Evolutionary conservation across 2,888 invertebrate species (phyloP), one percentile per base, ranked within the genome.

Genomic region (Drosophila meridionalis): DNA sequence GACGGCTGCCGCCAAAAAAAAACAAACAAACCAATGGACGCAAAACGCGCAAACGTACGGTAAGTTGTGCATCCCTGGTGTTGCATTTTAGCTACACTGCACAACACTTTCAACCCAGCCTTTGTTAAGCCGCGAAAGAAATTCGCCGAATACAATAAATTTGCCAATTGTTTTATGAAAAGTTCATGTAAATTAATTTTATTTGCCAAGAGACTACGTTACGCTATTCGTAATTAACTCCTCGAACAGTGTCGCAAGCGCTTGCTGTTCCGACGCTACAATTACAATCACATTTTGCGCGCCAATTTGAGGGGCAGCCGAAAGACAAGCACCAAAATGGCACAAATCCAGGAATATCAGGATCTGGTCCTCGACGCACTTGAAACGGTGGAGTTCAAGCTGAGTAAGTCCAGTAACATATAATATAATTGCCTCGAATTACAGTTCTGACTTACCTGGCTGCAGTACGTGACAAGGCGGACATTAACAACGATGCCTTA

Each of bases 401-500:
- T 93, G 43, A 91, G 93, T 93, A 77, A 87, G 52, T 34, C 20
- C 0, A 20, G 8, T 3, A 38, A 28, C n/a, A 9, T 28, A 7
- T 8, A 7, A 38, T 14, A 2, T 52, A 20, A 20, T 20, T n/a
- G 6, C 38, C 4, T 26, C 8, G 3, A 28, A 40, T 9, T 7
- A n/a, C 3, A 9, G 34, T 32, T 58, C 2, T 40, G n/a, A 20
- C 3, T 32, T 42, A 34, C 5, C 26, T 32, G 7, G n/a, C 58
- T 74, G n/a, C 56, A 95, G 95, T 97, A 58, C 94, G 96, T 60
- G 93, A 93, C 69, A 92, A 94, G 30, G 93, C 94, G 43, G 97
- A 97, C 92, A 92, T 97, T 42, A 94, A 95, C 72, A 94, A 96
- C 92, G 95, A 95, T 40, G 93, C 94, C 1, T 92, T 93, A 9